phyloP scores from a whole-genome alignment of 2,113 vertebrate species.

The Oryzias celebensis region DNA sequence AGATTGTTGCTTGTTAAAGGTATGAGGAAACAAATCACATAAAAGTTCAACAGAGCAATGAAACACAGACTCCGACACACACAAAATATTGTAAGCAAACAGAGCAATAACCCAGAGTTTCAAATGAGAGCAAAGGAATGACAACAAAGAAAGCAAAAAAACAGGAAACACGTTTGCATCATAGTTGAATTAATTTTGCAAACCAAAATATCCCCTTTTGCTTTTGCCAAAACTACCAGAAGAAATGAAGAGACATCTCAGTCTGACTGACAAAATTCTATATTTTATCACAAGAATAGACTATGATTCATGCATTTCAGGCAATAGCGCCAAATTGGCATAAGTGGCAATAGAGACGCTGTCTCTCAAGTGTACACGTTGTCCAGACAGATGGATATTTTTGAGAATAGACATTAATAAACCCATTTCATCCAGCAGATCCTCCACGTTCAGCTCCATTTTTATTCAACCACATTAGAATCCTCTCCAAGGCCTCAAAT shows the following conservation, averaged over 20 bases:
- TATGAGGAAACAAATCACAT: no score
- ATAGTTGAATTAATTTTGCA: not conserved
- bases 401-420: slow-evolving; percentile 63
- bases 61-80: no score
- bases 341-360: slow-evolving; percentile 64
- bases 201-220: not conserved
- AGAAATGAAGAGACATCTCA: slow-evolving; percentile 21
- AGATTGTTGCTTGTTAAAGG: no score
- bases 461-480: slow-evolving; percentile 24
- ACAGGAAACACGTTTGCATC: not conserved
- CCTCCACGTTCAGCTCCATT: slow-evolving; percentile 25
- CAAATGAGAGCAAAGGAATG: not conserved
- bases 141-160: not conserved
- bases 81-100: no score
- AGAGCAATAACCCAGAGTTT: not conserved
- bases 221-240: slow-evolving; percentile 2
- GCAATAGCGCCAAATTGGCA: slow-evolving; percentile 60
- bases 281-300: slow-evolving; percentile 53
- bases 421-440: slow-evolving; percentile 64
- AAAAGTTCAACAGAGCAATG: no score
- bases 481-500: slow-evolving; percentile 6
- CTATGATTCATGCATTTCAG: slow-evolving; percentile 67
- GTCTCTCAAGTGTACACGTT: slow-evolving; percentile 50
- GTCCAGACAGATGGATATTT: slow-evolving; percentile 63
- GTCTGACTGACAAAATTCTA: slow-evolving; percentile 37